These are phyloP conservation scores for Podarcis lilfordi DNA, from an alignment of 2,797 vertebrate species.

Conservation along the genomic window DNA sequence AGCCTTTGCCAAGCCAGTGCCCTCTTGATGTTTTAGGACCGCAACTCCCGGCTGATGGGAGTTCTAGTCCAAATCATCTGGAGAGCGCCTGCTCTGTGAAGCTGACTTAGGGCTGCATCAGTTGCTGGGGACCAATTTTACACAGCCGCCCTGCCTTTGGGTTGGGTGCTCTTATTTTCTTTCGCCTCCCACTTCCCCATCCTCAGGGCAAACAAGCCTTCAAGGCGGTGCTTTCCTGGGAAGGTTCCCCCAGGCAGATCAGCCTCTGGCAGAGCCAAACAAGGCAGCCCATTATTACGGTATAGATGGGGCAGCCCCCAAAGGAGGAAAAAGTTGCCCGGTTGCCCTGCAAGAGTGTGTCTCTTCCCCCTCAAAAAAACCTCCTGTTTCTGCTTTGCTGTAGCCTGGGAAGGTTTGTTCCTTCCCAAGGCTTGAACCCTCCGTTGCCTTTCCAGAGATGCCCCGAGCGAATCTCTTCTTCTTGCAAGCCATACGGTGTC, in stretches of 20 bases:
- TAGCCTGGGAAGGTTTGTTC: neutral
- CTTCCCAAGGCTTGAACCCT: neutral
- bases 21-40: neutral
- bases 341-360: neutral
- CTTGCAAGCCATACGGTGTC: neutral
- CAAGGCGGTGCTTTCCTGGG: no score
- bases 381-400: neutral
- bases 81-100: neutral
- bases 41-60: neutral
- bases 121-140: neutral
- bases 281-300: fast-evolving
- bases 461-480: neutral
- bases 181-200: neutral
- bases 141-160: neutral
- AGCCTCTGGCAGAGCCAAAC: no score
- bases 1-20: no score
- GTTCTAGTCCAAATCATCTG: neutral
- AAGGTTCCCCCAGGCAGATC: neutral
- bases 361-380: neutral
- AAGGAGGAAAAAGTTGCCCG: neutral
- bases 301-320: fast-evolving
- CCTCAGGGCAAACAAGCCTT: no score
- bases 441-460: neutral
- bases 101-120: neutral
- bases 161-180: neutral